A percentile compares a stretch with the other conserved stretches of the same genome.
Evolutionary conservation across 2,888 invertebrate genomes (phyloP).

Genomic region (Pristionchus entomophagus): DNA sequence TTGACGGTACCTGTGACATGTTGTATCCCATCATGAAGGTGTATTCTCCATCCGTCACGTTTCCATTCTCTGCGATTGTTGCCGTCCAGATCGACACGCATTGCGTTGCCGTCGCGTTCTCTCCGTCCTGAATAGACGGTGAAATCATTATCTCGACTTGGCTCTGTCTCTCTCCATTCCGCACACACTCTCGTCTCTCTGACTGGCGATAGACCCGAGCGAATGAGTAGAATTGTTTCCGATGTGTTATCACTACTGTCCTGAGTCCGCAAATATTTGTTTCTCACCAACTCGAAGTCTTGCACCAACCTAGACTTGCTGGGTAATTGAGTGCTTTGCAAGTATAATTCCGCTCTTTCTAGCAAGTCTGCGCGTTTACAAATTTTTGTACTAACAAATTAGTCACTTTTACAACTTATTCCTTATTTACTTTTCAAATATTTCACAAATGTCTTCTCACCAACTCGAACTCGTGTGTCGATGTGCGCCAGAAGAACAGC

Average conservation of each 20-base stretch:
- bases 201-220: neutral
- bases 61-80: slow-evolving; percentile 40
- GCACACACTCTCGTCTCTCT: neutral
- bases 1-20: slow-evolving; percentile 36
- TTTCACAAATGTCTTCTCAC: neutral
- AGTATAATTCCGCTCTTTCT: too few relatives aligned
- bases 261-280: too few relatives aligned
- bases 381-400: too few relatives aligned
- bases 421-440: too few relatives aligned
- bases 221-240: neutral
- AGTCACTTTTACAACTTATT: too few relatives aligned
- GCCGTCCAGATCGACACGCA: slow-evolving; percentile 64
- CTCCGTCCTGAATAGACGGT: neutral
- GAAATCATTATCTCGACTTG: neutral
- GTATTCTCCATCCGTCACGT: neutral
- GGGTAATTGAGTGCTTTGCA: too few relatives aligned
- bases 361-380: too few relatives aligned
- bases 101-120: slow-evolving; percentile 53
- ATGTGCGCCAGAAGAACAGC: slow-evolving; percentile 61
- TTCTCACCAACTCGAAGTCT: too few relatives aligned
- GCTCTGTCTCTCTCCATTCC: neutral
- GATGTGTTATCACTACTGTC: too few relatives aligned
- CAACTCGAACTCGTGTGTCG: neutral
- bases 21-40: slow-evolving; percentile 26
- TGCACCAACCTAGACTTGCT: too few relatives aligned